Conservation (phyloP, 2,888 invertebrate species). For the Amphipoea oculea region DNA sequence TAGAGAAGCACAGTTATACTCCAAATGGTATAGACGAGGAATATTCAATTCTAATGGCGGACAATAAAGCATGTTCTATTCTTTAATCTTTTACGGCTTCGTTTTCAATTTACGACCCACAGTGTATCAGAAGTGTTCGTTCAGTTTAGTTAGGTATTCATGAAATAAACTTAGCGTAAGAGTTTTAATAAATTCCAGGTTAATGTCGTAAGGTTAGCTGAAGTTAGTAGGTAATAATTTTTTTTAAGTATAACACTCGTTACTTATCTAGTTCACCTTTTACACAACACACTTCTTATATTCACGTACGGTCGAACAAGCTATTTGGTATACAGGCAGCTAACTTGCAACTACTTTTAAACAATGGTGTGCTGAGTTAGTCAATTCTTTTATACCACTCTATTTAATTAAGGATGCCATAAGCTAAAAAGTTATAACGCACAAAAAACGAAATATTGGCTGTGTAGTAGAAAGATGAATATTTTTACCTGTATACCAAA, state of each 20-base stretch:
- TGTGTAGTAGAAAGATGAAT: too few relatives aligned
- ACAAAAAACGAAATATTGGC: too few relatives aligned
- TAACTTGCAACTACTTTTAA: too few relatives aligned
- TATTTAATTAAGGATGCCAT: too few relatives aligned
- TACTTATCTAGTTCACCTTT: background rate
- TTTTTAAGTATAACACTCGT: background rate
- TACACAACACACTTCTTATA: background rate
- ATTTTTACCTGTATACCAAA: too few relatives aligned
- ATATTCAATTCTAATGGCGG: slow-evolving; percentile 40
- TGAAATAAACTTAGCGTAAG: slow-evolving; percentile 28
- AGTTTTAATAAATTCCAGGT: slow-evolving; percentile 21
- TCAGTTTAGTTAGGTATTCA: slow-evolving; percentile 33
- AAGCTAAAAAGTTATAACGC: too few relatives aligned
- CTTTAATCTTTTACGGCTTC: slow-evolving; percentile 36
- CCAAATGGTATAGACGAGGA: slow-evolving; percentile 25
- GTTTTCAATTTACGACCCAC: slow-evolving; percentile 42
- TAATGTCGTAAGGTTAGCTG: slow-evolving; percentile 20
- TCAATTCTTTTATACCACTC: too few relatives aligned
- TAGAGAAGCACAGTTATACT: slow-evolving; percentile 25
- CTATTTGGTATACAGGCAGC: too few relatives aligned
- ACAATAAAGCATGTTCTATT: slow-evolving; percentile 41
- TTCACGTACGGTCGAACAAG: background rate
- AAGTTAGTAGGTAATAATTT: slow-evolving; percentile 3
- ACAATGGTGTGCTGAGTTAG: too few relatives aligned
- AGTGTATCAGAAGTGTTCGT: slow-evolving; percentile 31